These are phyloP conservation scores for Andrena fulva DNA, from an alignment of 2,888 invertebrate species.

Conservation along the genomic window DNA sequence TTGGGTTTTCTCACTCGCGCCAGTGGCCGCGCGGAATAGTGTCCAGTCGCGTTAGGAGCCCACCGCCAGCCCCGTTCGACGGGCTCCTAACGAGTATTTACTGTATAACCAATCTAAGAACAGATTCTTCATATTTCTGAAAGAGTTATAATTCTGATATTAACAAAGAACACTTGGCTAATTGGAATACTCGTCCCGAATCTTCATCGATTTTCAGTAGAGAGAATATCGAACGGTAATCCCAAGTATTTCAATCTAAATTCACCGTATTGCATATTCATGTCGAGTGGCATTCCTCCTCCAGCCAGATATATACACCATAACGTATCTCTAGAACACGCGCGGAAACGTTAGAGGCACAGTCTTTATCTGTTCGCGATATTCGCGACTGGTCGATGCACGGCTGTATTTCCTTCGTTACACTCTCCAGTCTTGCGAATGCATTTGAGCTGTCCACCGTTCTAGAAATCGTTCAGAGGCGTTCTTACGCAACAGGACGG, in stretches of 20 bases:
- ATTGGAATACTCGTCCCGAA: neutral
- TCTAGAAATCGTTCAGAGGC: neutral
- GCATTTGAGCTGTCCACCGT: neutral
- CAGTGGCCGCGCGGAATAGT: no score
- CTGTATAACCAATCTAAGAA: neutral
- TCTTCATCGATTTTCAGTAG: neutral
- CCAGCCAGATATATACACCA: slow-evolving; percentile 7
- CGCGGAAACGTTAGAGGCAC: slow-evolving; percentile 10
- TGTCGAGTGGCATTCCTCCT: slow-evolving; percentile 20
- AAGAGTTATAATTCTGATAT: neutral
- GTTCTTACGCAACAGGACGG: no score
- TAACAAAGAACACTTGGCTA: neutral
- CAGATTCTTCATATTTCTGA: neutral
- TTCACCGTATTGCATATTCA: slow-evolving; percentile 5
- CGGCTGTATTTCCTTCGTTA: neutral
- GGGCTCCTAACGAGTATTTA: no score
- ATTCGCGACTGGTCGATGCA: neutral
- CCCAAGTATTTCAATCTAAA: slow-evolving; percentile 24
- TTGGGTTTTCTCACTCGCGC: no score
- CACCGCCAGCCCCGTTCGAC: no score
- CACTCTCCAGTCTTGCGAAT: neutral
- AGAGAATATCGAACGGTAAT: slow-evolving; percentile 1
- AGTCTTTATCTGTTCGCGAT: slow-evolving; percentile 17
- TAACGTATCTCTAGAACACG: slow-evolving; percentile 30
- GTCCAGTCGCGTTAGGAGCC: no score